Evolutionary conservation across 1,140 invertebrate species (phyloP).

Genomic region (Formica exsecta): DNA sequence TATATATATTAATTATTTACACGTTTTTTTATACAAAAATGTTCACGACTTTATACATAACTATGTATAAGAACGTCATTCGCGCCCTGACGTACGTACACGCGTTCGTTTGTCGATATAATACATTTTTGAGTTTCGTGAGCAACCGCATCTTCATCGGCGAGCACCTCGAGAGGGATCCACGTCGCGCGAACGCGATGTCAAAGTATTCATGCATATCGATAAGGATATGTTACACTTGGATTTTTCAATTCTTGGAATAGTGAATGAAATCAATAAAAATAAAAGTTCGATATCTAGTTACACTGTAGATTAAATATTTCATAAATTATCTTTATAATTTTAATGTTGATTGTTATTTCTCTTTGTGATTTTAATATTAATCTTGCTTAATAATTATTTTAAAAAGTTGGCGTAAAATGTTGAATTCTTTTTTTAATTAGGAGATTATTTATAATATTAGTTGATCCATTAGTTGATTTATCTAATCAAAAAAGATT

Average conservation of each 20-base stretch:
- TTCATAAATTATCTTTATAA: neutral
- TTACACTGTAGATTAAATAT: neutral
- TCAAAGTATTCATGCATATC: neutral
- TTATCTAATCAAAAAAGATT: neutral
- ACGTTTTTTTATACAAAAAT: conserved; percentile 83
- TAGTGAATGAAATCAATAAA: neutral
- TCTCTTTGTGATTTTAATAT: too few relatives aligned
- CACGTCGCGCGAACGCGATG: neutral
- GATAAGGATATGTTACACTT: neutral
- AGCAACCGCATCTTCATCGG: conserved; percentile 76
- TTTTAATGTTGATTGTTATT: neutral
- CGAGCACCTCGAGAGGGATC: conserved; percentile 68
- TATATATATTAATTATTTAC: conserved; percentile 84
- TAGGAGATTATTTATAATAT: neutral
- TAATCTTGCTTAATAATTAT: too few relatives aligned
- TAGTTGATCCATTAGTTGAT: neutral
- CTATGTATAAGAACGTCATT: conserved; percentile 80
- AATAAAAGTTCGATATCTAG: neutral
- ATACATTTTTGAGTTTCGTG: conserved; percentile 81
- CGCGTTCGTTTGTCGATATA: conserved; percentile 75
- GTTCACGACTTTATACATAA: conserved; percentile 83
- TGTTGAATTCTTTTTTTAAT: too few relatives aligned
- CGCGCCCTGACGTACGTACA: conserved; percentile 67
- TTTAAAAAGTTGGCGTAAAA: too few relatives aligned
- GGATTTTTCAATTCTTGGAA: neutral